phyloP scores from a whole-genome alignment of 2,797 vertebrate species.

The Picus viridis region DNA sequence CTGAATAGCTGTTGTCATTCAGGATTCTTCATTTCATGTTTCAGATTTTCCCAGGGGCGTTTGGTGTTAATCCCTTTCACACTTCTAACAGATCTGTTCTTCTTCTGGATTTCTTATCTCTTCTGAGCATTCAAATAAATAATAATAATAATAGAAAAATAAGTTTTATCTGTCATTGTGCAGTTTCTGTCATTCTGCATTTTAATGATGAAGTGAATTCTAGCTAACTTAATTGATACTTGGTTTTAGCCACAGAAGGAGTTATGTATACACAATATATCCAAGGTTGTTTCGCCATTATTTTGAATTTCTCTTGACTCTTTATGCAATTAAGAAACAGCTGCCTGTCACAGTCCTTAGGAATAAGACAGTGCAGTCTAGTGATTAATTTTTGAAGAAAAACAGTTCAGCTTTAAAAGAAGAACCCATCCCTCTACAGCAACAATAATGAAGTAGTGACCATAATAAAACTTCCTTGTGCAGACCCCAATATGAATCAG shows the following conservation, averaged over 20 bases:
- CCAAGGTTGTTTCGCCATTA: background rate
- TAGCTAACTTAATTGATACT: slow-evolving; percentile 48
- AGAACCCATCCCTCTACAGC: background rate
- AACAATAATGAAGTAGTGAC: background rate
- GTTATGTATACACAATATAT: background rate
- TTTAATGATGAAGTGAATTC: slow-evolving; percentile 72
- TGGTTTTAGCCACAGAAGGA: slow-evolving; percentile 33
- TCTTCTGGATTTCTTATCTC: slow-evolving; percentile 79
- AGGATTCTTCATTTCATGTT: slow-evolving; percentile 82
- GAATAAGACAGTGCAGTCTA: background rate
- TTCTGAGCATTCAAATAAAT: slow-evolving; percentile 75
- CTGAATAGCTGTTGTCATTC: slow-evolving; percentile 83
- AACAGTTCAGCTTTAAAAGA: background rate
- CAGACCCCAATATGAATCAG: background rate
- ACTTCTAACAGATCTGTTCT: slow-evolving; percentile 82
- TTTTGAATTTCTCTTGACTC: background rate
- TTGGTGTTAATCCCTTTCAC: slow-evolving; percentile 84
- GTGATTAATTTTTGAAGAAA: background rate
- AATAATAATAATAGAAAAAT: background rate
- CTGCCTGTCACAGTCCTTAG: background rate
- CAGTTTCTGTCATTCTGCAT: slow-evolving; percentile 39
- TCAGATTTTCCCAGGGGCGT: slow-evolving; percentile 80
- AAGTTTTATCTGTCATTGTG: slow-evolving; percentile 71
- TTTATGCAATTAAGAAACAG: slow-evolving; percentile 19
- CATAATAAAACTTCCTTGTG: background rate